Base-by-base conservation (phyloP, 2,113 vertebrate species). In the Lucifuga dentata region DNA sequence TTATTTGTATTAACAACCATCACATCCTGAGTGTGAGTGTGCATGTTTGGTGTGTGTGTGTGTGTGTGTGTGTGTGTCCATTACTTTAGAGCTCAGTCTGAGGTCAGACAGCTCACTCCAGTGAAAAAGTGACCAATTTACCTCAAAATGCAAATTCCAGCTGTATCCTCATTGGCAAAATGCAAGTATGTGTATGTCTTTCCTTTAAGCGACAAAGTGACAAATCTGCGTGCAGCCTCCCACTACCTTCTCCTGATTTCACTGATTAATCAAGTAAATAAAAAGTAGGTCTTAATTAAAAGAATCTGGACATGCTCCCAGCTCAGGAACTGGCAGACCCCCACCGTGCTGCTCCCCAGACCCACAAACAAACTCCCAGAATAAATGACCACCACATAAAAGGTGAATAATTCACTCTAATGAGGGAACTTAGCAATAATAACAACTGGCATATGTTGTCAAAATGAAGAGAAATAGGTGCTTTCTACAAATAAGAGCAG, bases 81-180 rank as follows among this genome's bases (percentile, higher is more conserved):
- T 85, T 85, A 80, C 73, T 76, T 64, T 50, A 15, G 39, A 69
- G 71, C 80, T 77, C 55, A 77, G 85, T 73, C 83, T 85, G 82
- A 85, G 90, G 81, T 91, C 88, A 85, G 81, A 86, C 88, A 88
- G 86, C 89, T 84, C 63, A 65, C 74, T 81, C 75, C 75, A 39
- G 77, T 90, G 90, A 91, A 91, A 90, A 91, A 91, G 81, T 90
- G 86, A 89, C 83, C 88, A 91, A 92, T 92, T 90, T 91, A 71
- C 65, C 80, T 82, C 73, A 79, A 86, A 88, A 92, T 92, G 91
- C 89, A 83, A 90, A 91, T 91, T 83, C 68, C 59, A 83, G 76
- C 57, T 56, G 68, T 56, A 67, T 36, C 61, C 81, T 86, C 78
- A 66, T 77, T 87, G 86, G 79, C 79, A 85, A 90, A 90, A 86